Evolutionary conservation across 2,113 vertebrate genomes (phyloP).

Genomic region (Tragelaphus scriptus): DNA sequence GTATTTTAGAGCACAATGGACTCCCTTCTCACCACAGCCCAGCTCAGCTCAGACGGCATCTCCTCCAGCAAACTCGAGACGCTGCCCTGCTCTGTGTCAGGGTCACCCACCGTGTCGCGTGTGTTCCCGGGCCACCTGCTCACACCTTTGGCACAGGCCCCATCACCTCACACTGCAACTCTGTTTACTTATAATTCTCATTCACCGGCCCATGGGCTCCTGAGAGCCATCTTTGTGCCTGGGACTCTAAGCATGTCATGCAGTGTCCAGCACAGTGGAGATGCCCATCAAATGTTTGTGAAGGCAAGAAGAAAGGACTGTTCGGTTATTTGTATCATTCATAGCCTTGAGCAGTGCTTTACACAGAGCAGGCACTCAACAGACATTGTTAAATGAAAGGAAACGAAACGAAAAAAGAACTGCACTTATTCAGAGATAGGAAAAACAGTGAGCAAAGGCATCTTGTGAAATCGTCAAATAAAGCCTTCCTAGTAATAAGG

Average conservation of each 20-base stretch:
- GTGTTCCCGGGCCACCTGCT: neutral
- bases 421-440: neutral
- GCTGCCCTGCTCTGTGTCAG: neutral
- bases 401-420: neutral
- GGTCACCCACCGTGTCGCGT: accelerated
- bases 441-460: neutral
- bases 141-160: neutral
- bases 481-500: neutral
- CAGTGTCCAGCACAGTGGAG: neutral
- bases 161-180: neutral
- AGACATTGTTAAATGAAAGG: neutral
- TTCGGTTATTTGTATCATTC: neutral
- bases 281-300: neutral
- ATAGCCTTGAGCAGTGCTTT: neutral
- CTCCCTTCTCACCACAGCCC: neutral
- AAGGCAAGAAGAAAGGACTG: neutral
- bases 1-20: neutral
- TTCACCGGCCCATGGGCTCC: neutral
- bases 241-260: neutral
- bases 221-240: neutral
- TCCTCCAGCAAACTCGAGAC: neutral
- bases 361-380: neutral
- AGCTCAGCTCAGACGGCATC: neutral
- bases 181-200: neutral
- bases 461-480: neutral